Evolutionary conservation across 2,888 invertebrate genomes (phyloP).

Genomic region (Steinernema scapterisci): DNA sequence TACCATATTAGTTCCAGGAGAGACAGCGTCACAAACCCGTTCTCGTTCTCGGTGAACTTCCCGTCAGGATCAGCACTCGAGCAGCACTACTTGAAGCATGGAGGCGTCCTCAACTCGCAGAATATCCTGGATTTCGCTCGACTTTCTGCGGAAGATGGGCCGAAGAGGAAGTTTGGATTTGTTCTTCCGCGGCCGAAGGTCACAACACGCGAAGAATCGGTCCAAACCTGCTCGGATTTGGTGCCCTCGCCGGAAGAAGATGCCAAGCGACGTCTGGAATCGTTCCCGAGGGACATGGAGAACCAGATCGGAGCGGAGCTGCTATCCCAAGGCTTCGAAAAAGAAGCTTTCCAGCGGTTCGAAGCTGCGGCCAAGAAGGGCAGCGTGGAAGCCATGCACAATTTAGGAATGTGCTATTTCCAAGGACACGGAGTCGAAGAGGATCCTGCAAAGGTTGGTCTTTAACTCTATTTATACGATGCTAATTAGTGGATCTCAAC

Average conservation of each 20-base stretch:
- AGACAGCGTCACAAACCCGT: too few species aligned
- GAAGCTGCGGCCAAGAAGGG: constrained; percentile 14
- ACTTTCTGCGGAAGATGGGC: not conserved
- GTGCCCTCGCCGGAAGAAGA: not conserved
- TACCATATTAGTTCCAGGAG: too few species aligned
- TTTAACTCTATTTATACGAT: not conserved
- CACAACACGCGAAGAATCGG: constrained; percentile 1
- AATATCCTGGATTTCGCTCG: too few species aligned
- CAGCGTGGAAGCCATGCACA: not conserved
- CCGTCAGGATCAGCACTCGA: too few species aligned
- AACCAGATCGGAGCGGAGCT: constrained; percentile 7
- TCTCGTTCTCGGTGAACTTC: too few species aligned
- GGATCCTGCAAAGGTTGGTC: not conserved
- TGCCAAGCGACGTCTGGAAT: not conserved
- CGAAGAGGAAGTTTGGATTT: constrained; percentile 21
- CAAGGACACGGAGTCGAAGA: not conserved
- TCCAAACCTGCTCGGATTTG: constrained; percentile 5
- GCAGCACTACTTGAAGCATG: too few species aligned
- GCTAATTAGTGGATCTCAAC: not conserved
- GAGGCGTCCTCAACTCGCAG: too few species aligned
- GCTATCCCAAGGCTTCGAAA: not conserved
- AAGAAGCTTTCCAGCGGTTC: constrained; percentile 10
- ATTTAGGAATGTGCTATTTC: not conserved
- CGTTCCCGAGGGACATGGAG: not conserved
- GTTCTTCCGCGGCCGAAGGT: not conserved